These are phyloP conservation scores for Stenodema calcarata DNA, from an alignment of 2,888 invertebrate genomes.

Conservation along the genomic window DNA sequence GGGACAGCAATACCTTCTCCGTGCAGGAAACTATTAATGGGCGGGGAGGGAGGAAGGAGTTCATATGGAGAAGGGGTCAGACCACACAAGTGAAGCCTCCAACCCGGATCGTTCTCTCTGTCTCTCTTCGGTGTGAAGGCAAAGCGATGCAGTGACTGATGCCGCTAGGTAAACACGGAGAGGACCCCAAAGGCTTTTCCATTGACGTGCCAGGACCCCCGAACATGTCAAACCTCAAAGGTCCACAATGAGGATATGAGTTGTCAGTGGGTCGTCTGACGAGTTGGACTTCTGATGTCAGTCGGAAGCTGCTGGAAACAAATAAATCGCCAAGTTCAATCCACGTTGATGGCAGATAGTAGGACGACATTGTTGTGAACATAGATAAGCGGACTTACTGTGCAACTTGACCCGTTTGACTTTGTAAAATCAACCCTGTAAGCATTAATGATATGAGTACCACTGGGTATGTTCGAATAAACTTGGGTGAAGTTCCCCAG, in stretches of 20 bases:
- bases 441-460: too few species aligned
- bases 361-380: background rate
- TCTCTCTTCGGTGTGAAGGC: background rate
- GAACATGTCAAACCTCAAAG: conserved; percentile 5
- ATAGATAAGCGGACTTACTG: too few species aligned
- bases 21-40: background rate
- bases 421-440: too few species aligned
- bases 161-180: conserved; percentile 20
- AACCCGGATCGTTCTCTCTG: too few species aligned
- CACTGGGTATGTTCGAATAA: too few species aligned
- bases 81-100: conserved; percentile 18
- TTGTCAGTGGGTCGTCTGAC: background rate
- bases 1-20: background rate
- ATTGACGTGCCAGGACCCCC: background rate
- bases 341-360: background rate
- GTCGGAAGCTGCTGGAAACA: background rate
- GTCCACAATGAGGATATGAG: conserved; percentile 16
- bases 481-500: too few species aligned
- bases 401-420: too few species aligned
- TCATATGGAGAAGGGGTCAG: background rate
- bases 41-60: background rate
- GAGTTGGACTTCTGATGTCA: background rate
- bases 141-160: conserved; percentile 28
- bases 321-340: background rate
- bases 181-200: background rate